Base-by-base conservation (phyloP, 2,113 vertebrate genomes). In the Brevimyrus niger region DNA sequence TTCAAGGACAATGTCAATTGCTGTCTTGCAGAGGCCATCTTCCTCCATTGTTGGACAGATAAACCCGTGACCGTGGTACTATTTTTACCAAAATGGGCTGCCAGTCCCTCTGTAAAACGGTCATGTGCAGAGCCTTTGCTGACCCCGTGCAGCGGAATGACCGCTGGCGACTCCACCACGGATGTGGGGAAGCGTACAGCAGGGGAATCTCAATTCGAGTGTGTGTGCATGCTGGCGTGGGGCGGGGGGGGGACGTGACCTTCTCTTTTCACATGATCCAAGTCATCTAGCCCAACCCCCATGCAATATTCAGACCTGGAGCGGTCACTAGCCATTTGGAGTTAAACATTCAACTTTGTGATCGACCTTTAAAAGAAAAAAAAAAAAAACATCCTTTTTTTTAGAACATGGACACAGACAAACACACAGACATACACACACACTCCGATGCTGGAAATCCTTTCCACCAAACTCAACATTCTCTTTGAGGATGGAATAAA, bases 281-380 rank as follows among this genome's bases (percentile, higher is more conserved):
- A 69, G 61, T 69, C 27, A 69, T 69, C 9, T 13, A 31, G 61
- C 27, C 61, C 61, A 11, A 15, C 69, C 31, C 4, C 73, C 73
- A 80, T 80, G 31, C 35, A 80, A 80, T 17, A 80, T 80, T 80
- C 73, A 80, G 73, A 38, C 73, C 73, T 19, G 35, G 35, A 80
- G 73, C 17, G 31, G 73, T 80, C 73, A 53, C 47, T 86, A 17
- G 27, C 47, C 15, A n/a, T 58, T 58, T 42, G 10, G 86, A 51
- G 31, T 87, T 55, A 38, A 85, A 85, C 86, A 58, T 87, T 58
- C 31, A 87, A 23, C 27, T 51, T 61, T 31, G 53, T 58, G 42
- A 88, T 61, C 55, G 87, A 38, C 58, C 87, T 88, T 69, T 35
- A 88, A 88, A 88, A 73, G 46, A 10, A 88, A 46, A n/a, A 88